phyloP scores from a whole-genome alignment of 2,888 invertebrate genomes.

The Drosophila ochracea region DNA sequence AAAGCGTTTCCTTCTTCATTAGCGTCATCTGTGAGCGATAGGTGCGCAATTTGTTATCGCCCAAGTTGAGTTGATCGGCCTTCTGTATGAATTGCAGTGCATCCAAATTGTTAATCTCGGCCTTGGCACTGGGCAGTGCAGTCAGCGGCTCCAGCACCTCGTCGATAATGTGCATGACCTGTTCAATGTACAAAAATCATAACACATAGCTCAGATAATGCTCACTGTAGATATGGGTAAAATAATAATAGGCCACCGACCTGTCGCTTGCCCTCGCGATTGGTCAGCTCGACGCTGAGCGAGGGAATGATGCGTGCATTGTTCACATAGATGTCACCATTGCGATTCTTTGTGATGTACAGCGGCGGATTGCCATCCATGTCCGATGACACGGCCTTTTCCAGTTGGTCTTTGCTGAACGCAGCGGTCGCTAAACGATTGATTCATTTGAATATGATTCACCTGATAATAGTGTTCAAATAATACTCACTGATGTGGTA shows the following conservation, averaged over 20 bases:
- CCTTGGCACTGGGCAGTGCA: conserved; percentile 87
- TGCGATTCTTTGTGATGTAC: conserved; percentile 91
- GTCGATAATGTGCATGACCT: conserved; percentile 95
- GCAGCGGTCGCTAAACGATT: conserved; percentile 90
- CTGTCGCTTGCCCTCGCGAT: conserved; percentile 87
- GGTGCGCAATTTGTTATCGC: conserved; percentile 86
- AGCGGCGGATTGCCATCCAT: conserved; percentile 94
- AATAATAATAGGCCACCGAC: conserved; percentile 83
- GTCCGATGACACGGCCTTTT: conserved; percentile 89
- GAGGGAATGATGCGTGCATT: conserved; percentile 92
- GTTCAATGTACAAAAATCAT: conserved; percentile 36
- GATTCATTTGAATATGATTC: conserved; percentile 28
- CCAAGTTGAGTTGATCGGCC: conserved; percentile 91
- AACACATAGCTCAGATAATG: neutral
- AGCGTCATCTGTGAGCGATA: conserved; percentile 92
- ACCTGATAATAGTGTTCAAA: neutral
- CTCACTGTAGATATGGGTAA: neutral
- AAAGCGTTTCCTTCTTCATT: conserved; percentile 90
- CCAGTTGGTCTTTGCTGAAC: conserved; percentile 88
- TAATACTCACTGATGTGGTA: conserved; percentile 93
- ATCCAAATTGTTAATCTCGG: conserved; percentile 92
- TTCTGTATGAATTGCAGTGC: conserved; percentile 92
- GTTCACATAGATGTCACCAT: conserved; percentile 92
- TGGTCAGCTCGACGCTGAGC: conserved; percentile 88
- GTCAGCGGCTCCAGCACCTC: conserved; percentile 93